phyloP scores from a whole-genome alignment of 1,140 invertebrate species.

The Megalonaias nervosa region DNA sequence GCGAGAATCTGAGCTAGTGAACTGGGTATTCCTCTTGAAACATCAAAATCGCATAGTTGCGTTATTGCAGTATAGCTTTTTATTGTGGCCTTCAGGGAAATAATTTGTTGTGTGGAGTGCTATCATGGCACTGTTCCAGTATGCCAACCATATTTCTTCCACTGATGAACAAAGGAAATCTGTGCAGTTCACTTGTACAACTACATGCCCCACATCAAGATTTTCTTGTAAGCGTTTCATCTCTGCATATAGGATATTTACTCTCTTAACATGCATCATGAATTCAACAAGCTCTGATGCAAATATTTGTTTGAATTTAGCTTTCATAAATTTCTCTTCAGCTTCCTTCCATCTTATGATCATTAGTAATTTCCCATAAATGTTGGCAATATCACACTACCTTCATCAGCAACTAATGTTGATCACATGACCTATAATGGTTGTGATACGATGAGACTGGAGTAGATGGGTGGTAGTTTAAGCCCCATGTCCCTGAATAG shows the following conservation, averaged over 20 bases:
- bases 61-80: constrained; percentile 33
- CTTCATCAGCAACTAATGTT: too few species aligned
- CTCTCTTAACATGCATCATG: constrained; percentile 19
- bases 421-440: too few species aligned
- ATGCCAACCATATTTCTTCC: constrained; percentile 43
- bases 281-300: constrained; percentile 23
- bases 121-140: constrained; percentile 21
- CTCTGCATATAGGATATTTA: constrained; percentile 23
- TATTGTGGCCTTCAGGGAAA: constrained; percentile 36
- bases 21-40: constrained; percentile 11
- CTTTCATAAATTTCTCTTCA: background rate
- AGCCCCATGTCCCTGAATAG: too few species aligned
- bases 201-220: constrained; percentile 13
- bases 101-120: constrained; percentile 33
- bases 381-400: too few species aligned
- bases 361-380: too few species aligned
- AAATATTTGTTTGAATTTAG: constrained; percentile 13
- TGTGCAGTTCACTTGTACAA: constrained; percentile 47
- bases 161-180: constrained; percentile 34
- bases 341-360: constrained; percentile 17
- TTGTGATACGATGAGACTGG: too few species aligned
- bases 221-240: constrained; percentile 25
- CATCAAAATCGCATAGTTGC: constrained; percentile 14
- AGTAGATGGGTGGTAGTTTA: too few species aligned
- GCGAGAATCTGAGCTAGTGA: constrained; percentile 16